Evolutionary conservation across 1,140 invertebrate species (phyloP), one percentile per base, ranked within the genome.

Genomic region (Panagrolaimus sp.): DNA sequence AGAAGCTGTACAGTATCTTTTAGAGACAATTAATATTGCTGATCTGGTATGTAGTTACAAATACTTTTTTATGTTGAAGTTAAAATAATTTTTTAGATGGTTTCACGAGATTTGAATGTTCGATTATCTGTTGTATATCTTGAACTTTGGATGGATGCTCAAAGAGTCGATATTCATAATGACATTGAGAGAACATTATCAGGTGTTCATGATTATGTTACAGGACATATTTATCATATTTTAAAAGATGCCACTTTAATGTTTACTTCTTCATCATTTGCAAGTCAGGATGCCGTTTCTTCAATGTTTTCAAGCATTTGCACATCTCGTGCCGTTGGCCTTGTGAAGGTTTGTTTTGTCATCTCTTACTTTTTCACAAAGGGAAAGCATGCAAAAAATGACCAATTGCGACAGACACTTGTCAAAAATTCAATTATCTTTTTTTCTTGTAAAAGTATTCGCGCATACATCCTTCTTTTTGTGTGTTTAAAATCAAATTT

Each of bases 1-100:
- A 46, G 76, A 82, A 43, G 78, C 70, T 28, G 47, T 83, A 28
- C 65, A 76, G 43, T 82, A 77, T 55, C 72, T 77, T 69, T 64
- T 82, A n/a, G 78, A 83, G 17, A 46, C 71, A 1, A 48, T 83
- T 32, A 82, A 82, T 69, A 70, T 82, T n/a, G 80, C 80, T 0
- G 81, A 82, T 78, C 62, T 78, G 71, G 78, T 80, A 38, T 38
- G 7, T 4, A 44, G 38, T 71, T 48, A 15, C 14, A 9, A 45
- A 68, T 69, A 32, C 32, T 64, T 68, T 68, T 28, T 63, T 43
- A 14, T 43, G 4, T 21, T 17, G 21, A 15, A 28, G 46, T 45
- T 68, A 52, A 48, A 68, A 38, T 21, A 45, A 43, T 48, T 48
- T 43, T 80, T 63, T 68, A 83, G 81, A 76, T 83, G 68, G 62